A percentile compares a stretch with the other conserved stretches of the same genome.
These are phyloP conservation scores for Bradypodion pumilum DNA, from an alignment of 2,797 vertebrate species.

Conservation along the genomic window DNA sequence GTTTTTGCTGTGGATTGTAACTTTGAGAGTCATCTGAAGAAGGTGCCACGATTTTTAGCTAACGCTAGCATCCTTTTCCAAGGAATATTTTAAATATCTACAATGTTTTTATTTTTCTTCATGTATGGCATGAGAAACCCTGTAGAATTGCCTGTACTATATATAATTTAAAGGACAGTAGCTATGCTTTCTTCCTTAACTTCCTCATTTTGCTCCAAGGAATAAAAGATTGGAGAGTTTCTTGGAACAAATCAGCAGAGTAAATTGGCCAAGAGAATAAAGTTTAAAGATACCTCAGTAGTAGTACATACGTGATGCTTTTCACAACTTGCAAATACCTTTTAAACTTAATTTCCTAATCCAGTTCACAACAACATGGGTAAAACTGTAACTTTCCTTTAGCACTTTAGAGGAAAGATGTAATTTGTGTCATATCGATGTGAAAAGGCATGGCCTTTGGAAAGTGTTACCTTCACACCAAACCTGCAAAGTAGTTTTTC, in stretches of 20 bases:
- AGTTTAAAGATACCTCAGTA: background rate
- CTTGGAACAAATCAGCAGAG: background rate
- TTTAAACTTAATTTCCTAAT: background rate
- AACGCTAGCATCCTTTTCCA: slow-evolving; percentile 13
- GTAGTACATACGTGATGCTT: background rate
- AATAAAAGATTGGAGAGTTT: background rate
- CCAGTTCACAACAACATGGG: background rate
- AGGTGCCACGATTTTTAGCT: too few species aligned
- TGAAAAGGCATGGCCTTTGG: background rate
- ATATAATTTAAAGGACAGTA: background rate
- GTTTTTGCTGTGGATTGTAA: too few species aligned
- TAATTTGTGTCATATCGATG: background rate
- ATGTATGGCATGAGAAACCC: background rate
- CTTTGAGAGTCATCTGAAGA: too few species aligned
- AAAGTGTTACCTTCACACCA: background rate
- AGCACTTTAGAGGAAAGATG: background rate
- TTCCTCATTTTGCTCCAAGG: background rate
- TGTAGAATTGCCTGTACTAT: background rate
- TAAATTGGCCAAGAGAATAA: background rate
- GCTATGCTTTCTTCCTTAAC: background rate
- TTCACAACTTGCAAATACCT: background rate
- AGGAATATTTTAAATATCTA: background rate
- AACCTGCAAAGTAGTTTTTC: background rate
- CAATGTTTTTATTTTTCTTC: slow-evolving; percentile 1
- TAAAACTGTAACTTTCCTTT: background rate